Percentiles rank a stretch among this genome's conserved stretches.
Conservation (phyloP, 2,113 vertebrate species). For the Atrichornis clamosus region DNA sequence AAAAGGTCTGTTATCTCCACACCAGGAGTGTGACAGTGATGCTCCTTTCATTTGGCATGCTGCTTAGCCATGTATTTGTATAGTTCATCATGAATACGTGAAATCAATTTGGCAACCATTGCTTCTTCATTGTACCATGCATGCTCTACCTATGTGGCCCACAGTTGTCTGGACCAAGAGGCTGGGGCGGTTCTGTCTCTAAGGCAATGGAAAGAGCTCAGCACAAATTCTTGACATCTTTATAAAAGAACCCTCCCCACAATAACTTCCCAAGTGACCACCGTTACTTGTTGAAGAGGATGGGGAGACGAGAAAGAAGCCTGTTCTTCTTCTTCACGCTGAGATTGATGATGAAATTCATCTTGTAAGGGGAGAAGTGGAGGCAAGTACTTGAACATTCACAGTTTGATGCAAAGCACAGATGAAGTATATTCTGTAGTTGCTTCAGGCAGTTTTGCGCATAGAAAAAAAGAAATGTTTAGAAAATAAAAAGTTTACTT, state of each 20-base stretch:
- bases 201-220: conserved; percentile 73
- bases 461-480: conserved; percentile 86
- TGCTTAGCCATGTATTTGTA: conserved; percentile 4
- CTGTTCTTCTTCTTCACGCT: conserved; percentile 69
- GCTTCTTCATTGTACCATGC: conserved; percentile 64
- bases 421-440: conserved; percentile 81
- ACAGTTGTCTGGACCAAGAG: conserved; percentile 59
- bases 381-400: conserved; percentile 81
- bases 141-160: conserved; percentile 43
- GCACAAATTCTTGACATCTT: conserved; percentile 65
- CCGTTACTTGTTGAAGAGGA: conserved; percentile 66
- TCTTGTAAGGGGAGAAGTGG: conserved; percentile 72
- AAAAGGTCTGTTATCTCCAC: conserved; percentile 26
- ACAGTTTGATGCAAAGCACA: conserved; percentile 86
- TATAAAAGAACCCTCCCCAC: conserved; percentile 39
- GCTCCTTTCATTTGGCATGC: conserved; percentile 31
- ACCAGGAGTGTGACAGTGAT: neutral
- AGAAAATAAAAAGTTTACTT: conserved; percentile 86
- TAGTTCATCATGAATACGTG: conserved; percentile 36
- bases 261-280: conserved; percentile 65
- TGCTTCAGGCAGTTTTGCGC: conserved; percentile 86
- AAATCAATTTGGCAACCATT: conserved; percentile 71
- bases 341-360: conserved; percentile 67
- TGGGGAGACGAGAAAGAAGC: conserved; percentile 52
- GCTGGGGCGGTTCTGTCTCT: conserved; percentile 71